Evolutionary conservation across 2,888 invertebrate genomes (phyloP).

Genomic region (Opisthograptis luteolata): DNA sequence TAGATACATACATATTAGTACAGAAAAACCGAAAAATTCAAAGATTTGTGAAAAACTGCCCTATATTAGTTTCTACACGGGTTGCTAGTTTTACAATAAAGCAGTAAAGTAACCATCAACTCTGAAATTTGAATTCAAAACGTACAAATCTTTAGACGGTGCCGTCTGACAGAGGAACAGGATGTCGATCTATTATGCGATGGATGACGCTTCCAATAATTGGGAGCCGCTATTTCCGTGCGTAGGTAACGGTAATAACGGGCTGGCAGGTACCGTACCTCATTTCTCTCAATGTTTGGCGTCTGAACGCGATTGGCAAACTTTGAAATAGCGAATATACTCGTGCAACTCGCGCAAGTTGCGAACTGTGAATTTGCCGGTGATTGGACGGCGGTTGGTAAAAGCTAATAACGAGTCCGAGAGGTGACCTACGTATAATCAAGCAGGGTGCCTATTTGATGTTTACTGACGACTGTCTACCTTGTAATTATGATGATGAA

Average conservation of each 20-base stretch:
- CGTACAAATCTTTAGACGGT: too few species aligned
- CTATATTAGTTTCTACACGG: too few species aligned
- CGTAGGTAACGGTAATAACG: not conserved
- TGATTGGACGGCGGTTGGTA: slow-evolving; percentile 10
- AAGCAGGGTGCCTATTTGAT: not conserved
- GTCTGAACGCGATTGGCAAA: slow-evolving; percentile 20
- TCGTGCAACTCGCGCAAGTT: slow-evolving; percentile 4
- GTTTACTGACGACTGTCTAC: not conserved
- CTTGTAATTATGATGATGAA: too few species aligned
- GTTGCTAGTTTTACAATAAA: too few species aligned
- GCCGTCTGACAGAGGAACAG: too few species aligned
- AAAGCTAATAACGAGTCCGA: slow-evolving; percentile 5
- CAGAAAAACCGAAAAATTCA: too few species aligned
- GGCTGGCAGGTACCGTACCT: slow-evolving; percentile 6
- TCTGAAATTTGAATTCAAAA: too few species aligned
- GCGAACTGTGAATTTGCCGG: not conserved
- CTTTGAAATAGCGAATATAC: slow-evolving; percentile 6
- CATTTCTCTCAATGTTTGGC: slow-evolving; percentile 25
- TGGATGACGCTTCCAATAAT: slow-evolving; percentile 2
- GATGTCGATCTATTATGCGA: not conserved
- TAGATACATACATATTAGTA: too few species aligned
- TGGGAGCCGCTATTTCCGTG: slow-evolving; percentile 14
- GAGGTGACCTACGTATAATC: not conserved
- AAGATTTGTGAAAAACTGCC: too few species aligned
- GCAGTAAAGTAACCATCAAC: too few species aligned